These are phyloP conservation scores for Euwallacea similis DNA, from an alignment of 1,140 invertebrate species.

Conservation along the genomic window DNA sequence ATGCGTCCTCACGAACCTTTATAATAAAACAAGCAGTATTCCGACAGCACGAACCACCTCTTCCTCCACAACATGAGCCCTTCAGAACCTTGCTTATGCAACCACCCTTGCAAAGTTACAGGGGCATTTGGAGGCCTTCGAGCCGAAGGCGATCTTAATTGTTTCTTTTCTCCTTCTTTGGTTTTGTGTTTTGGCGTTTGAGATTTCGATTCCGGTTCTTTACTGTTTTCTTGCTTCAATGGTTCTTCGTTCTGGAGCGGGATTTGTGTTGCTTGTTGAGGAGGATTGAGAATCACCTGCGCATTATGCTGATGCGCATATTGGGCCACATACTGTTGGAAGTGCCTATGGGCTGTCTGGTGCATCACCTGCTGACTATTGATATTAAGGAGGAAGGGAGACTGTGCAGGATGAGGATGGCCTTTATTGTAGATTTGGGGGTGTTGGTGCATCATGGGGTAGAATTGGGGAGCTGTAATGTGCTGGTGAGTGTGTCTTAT, in stretches of 20 bases:
- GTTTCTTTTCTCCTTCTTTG: constrained; percentile 44
- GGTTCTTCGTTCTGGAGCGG: constrained; percentile 37
- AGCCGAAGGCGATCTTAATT: constrained; percentile 72
- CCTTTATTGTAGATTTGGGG: constrained; percentile 47
- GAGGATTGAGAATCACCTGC: constrained; percentile 30
- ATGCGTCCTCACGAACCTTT: constrained; percentile 75
- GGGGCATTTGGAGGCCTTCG: constrained; percentile 76
- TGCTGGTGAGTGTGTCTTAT: constrained; percentile 49
- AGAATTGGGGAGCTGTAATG: constrained; percentile 48
- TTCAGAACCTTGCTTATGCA: constrained; percentile 90
- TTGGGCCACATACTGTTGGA: constrained; percentile 39
- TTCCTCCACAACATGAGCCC: constrained; percentile 93
- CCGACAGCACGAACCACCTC: constrained; percentile 91
- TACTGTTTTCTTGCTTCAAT: constrained; percentile 30
- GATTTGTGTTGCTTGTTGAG: constrained; percentile 35
- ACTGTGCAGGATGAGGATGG: constrained; percentile 41
- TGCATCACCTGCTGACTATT: constrained; percentile 44
- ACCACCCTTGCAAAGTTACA: constrained; percentile 81
- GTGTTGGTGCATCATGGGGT: constrained; percentile 43
- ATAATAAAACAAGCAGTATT: constrained; percentile 94
- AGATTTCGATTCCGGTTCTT: constrained; percentile 20
- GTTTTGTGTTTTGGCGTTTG: constrained; percentile 27
- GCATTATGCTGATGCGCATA: constrained; percentile 30
- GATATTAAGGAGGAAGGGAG: constrained; percentile 41
- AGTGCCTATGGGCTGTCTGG: constrained; percentile 38